Percentiles rank a stretch among this genome's conserved stretches.
Conservation (phyloP, 2,888 invertebrate genomes). For the Seira sanloemensis region DNA sequence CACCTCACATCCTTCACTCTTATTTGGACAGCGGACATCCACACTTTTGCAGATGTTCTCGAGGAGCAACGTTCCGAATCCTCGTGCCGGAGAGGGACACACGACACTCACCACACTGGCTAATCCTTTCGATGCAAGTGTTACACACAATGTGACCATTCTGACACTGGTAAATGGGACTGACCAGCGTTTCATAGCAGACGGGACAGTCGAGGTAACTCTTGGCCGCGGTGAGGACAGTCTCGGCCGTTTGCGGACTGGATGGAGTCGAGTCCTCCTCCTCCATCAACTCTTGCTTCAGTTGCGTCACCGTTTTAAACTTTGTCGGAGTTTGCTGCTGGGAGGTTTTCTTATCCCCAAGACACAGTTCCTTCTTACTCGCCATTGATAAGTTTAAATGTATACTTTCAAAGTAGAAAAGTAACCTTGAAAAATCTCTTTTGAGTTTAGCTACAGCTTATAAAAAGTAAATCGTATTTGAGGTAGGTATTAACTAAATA, state of each 20-base stretch:
- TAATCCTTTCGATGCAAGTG: slow-evolving; percentile 26
- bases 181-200: slow-evolving; percentile 24
- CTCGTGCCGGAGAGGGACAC: slow-evolving; percentile 13
- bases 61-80: slow-evolving; percentile 31
- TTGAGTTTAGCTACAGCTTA: no score
- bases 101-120: slow-evolving; percentile 32
- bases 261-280: not conserved
- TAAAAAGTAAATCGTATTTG: no score
- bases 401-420: no score
- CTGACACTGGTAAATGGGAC: slow-evolving; percentile 44
- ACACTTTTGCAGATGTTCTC: slow-evolving; percentile 46
- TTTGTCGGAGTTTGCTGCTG: no score
- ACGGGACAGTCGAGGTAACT: slow-evolving; percentile 40
- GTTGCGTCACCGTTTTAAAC: no score
- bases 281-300: no score
- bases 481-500: no score
- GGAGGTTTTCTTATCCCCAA: no score
- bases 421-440: no score
- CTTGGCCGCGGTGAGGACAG: slow-evolving; percentile 12
- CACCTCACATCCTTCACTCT: slow-evolving; percentile 22
- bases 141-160: slow-evolving; percentile 47
- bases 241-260: slow-evolving; percentile 31
- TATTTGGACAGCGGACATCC: slow-evolving; percentile 36
- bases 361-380: no score
- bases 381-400: no score